Conservation (phyloP, 2,888 invertebrate genomes). For the Napeogenes inachia region DNA sequence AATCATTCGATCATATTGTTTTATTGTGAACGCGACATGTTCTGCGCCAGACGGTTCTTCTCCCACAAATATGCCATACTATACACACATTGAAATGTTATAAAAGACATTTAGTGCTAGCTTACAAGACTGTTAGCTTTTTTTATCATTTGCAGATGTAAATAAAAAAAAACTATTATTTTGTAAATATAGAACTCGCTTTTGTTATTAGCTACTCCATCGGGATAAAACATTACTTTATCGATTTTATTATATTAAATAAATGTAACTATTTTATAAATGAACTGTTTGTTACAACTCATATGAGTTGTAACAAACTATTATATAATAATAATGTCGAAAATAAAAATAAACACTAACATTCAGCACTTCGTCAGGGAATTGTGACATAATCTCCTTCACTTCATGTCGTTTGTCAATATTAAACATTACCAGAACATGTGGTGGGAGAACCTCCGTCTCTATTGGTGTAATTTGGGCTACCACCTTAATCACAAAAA, state of each 20-base stretch:
- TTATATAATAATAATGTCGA: no score
- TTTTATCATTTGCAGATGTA: no score
- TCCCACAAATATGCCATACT: constrained; percentile 63
- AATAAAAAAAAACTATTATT: no score
- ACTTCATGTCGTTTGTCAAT: constrained; percentile 62
- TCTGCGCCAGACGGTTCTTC: constrained; percentile 57
- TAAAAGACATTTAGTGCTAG: no score
- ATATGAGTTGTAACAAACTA: no score
- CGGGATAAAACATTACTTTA: no score
- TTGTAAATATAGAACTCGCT: no score
- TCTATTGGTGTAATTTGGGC: constrained; percentile 44
- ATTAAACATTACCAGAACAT: constrained; percentile 61
- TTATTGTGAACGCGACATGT: constrained; percentile 61
- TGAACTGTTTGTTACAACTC: no score
- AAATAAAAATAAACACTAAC: constrained; percentile 36
- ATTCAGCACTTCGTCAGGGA: constrained; percentile 52
- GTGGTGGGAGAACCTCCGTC: constrained; percentile 60
- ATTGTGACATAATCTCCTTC: constrained; percentile 50
- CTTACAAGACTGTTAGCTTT: no score
- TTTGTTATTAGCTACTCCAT: no score
- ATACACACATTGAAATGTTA: constrained; percentile 8
- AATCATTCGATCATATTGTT: constrained; percentile 62
- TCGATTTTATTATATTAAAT: no score
- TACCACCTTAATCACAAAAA: constrained; percentile 42
- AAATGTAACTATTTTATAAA: no score